Evolutionary conservation across 1,140 invertebrate genomes (phyloP), one percentile per base, ranked within the genome.

Genomic region (Pachypsylla venusta): DNA sequence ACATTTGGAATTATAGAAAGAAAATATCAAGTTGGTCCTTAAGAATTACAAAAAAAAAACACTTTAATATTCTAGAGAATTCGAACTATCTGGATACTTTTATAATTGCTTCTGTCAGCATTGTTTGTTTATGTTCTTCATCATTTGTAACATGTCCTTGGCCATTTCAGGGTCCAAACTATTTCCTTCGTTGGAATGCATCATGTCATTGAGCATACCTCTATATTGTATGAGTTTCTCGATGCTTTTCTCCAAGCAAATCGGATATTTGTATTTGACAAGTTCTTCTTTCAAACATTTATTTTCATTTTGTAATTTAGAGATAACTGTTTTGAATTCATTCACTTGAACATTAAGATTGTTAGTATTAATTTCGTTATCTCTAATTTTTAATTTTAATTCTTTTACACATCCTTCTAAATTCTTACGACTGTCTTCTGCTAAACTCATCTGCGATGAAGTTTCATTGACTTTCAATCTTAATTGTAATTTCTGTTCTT

Each of bases 201-300:
- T 16, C 16, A 35, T 35, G 16, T n/a, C 4, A n/a, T 19, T 22
- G 16, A 48, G 22, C 42, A 48, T 5, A 22, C 22, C 22, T 48
- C 42, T 48, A 19, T 19, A n/a, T 48, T n/a, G 7, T 48, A 48
- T 48, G n/a, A 48, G 16, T 48, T 48, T 48, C 42, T 48, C n/a
- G 22, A 48, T 48, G 16, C 22, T 48, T n/a, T 48, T 48, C 16
- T 48, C 42, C 22, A 48, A n/a, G 22, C 22, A 22, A 4, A 10
- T 22, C 16, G 42, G 42, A n/a, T 48, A 48, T n/a, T 48, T 48
- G 16, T 48, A 48, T 19, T 19, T 48, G 42, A 48, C 4, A 7
- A 48, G 16, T 19, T 48, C 42, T 48, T 48, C 22, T 7, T n/a
- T 48, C n/a, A 48, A n/a, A 19, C 7, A n/a, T 48, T 48, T 48